A percentile compares a stretch with the other conserved stretches of the same genome.
Evolutionary conservation across 1,140 invertebrate genomes (phyloP).

Genomic region (Cotesia glomerata): DNA sequence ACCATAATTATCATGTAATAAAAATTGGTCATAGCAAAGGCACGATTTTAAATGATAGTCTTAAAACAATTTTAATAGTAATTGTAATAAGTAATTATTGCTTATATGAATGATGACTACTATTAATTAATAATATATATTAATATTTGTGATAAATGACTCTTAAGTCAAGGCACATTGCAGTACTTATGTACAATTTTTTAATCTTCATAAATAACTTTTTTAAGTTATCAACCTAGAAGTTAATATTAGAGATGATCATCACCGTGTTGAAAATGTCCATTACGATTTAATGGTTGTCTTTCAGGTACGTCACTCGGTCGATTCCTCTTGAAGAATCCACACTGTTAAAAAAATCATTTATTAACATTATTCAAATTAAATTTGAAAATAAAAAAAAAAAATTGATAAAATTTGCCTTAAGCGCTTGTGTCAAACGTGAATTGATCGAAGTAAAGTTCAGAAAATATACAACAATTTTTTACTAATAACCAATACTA

Average conservation of each 20-base stretch:
- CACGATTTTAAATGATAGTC: background rate
- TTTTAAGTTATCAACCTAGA: background rate
- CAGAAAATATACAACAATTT: too few relatives aligned
- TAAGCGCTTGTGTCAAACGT: background rate
- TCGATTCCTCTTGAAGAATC: constrained; percentile 91
- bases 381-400: constrained; percentile 7
- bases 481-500: too few relatives aligned
- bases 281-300: constrained; percentile 80
- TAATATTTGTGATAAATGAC: background rate
- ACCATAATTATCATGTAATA: background rate
- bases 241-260: constrained; percentile 29
- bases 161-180: constrained; percentile 20
- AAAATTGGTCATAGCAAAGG: constrained; percentile 1
- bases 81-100: background rate
- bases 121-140: background rate
- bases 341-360: constrained; percentile 71
- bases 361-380: background rate
- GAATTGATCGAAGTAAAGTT: too few relatives aligned
- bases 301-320: constrained; percentile 80
- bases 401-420: background rate
- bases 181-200: background rate
- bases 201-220: background rate
- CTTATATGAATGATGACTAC: background rate
- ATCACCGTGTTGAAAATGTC: constrained; percentile 58
- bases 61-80: background rate